These are phyloP conservation scores for Lophius piscatorius DNA, from an alignment of 2,113 vertebrate genomes.

Conservation along the genomic window DNA sequence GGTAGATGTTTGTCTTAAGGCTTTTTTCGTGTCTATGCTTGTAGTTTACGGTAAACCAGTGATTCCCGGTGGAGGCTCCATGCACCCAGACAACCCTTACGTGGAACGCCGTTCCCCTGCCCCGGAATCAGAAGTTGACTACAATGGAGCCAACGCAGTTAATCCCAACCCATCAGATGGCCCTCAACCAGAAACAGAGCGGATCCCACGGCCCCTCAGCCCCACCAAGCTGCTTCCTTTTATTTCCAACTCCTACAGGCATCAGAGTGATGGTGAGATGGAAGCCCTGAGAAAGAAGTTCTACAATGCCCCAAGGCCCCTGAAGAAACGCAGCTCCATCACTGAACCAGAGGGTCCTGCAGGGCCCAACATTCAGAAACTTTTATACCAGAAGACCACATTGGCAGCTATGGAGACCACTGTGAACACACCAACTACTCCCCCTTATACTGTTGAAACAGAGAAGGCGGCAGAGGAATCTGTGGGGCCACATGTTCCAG, in stretches of 20 bases:
- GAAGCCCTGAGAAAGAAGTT: constrained; percentile 94
- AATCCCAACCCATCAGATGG: constrained; percentile 68
- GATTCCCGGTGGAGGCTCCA: constrained; percentile 78
- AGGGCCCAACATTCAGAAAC: constrained; percentile 97
- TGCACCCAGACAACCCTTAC: constrained; percentile 82
- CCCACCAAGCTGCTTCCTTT: constrained; percentile 97
- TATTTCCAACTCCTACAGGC: constrained; percentile 93
- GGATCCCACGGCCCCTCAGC: constrained; percentile 94
- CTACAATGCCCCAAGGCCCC: constrained; percentile 90
- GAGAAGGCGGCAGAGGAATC: constrained; percentile 78
- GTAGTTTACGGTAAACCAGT: constrained; percentile 95
- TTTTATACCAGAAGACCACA: constrained; percentile 96
- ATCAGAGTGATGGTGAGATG: constrained; percentile 94
- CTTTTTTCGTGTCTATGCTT: neutral
- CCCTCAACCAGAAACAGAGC: constrained; percentile 82
- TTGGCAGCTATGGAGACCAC: constrained; percentile 95
- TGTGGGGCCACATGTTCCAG: constrained; percentile 60
- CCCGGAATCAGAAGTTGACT: constrained; percentile 78
- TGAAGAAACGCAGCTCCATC: constrained; percentile 98
- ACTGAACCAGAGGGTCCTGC: constrained; percentile 96
- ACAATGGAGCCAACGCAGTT: constrained; percentile 46
- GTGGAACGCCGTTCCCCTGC: constrained; percentile 80
- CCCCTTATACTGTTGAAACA: constrained; percentile 74
- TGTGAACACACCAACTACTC: constrained; percentile 76
- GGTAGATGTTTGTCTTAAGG: neutral